Percentiles rank a stretch among this genome's conserved stretches.
phyloP scores from a whole-genome alignment of 64 coral and sea anemone genomes.

The Catalaphyllia jardinei region DNA sequence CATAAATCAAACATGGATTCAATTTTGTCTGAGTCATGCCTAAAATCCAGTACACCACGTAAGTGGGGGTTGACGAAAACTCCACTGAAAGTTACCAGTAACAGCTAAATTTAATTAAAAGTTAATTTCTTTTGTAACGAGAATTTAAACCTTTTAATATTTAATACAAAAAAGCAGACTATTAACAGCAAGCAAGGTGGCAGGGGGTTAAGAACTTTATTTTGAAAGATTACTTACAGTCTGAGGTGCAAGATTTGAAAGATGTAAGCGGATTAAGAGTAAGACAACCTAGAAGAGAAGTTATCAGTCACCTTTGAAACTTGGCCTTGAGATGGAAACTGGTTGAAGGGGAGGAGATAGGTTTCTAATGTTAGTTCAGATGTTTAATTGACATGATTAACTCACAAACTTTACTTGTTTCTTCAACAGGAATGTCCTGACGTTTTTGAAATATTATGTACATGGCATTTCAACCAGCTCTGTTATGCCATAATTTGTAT shows the following conservation, averaged over 20 bases:
- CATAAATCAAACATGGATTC: no score
- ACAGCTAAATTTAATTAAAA: not conserved
- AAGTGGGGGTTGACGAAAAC: not conserved
- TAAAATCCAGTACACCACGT: no score
- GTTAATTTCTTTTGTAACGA: not conserved
- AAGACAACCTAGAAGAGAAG: slow-evolving; percentile 78
- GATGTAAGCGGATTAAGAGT: slow-evolving; percentile 73
- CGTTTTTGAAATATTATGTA: no score
- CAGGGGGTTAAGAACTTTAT: not conserved
- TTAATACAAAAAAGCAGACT: not conserved
- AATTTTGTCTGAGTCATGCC: no score
- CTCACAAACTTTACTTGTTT: not conserved
- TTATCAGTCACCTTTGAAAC: slow-evolving; percentile 60
- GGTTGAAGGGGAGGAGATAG: slow-evolving; percentile 40
- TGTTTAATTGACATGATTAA: slow-evolving; percentile 5
- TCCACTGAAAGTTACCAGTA: not conserved
- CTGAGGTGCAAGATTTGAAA: slow-evolving; percentile 80
- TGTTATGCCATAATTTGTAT: no score
- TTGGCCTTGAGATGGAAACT: slow-evolving; percentile 47
- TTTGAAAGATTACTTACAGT: slow-evolving; percentile 56
- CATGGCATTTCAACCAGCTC: no score
- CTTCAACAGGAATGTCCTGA: no score
- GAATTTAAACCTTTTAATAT: not conserved
- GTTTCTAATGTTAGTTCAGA: slow-evolving; percentile 39
- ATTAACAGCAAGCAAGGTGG: not conserved